These are phyloP conservation scores for Cotesia congregata DNA, from an alignment of 2,888 invertebrate genomes.

Conservation along the genomic window DNA sequence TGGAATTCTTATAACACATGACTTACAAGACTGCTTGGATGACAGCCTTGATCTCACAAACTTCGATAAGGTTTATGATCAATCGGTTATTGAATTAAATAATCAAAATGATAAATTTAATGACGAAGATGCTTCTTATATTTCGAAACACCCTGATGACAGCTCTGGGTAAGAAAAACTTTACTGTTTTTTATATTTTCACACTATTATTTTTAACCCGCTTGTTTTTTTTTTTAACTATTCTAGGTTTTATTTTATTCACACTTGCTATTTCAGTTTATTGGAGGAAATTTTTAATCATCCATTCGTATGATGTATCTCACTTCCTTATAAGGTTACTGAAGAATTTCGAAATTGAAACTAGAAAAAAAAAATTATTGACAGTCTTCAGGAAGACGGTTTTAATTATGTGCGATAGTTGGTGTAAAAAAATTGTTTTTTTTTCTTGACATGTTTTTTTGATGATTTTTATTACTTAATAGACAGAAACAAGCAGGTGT, in stretches of 20 bases:
- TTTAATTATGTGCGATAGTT: too few species aligned
- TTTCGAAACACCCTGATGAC: conserved; percentile 70
- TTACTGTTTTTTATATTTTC: conserved; percentile 35
- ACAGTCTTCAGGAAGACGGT: not conserved
- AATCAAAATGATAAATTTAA: conserved; percentile 67
- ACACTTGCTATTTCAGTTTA: not conserved
- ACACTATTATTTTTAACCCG: conserved; percentile 19
- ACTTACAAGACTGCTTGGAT: conserved; percentile 73
- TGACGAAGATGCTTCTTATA: conserved; percentile 68
- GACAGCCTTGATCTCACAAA: conserved; percentile 69
- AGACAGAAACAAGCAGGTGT: conserved; percentile 41
- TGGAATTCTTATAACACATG: conserved; percentile 72
- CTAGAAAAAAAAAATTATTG: conserved; percentile 25
- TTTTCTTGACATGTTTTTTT: conserved; percentile 1
- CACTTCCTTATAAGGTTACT: conserved; percentile 66
- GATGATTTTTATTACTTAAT: conserved; percentile 3
- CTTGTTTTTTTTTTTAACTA: conserved; percentile 1
- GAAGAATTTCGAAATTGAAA: conserved; percentile 58
- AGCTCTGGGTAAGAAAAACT: conserved; percentile 71
- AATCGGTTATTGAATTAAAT: conserved; percentile 59
- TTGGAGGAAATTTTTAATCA: not conserved
- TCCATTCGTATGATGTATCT: conserved; percentile 40
- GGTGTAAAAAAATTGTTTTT: not conserved
- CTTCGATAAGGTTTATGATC: conserved; percentile 72
- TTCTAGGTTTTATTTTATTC: conserved; percentile 2